phyloP scores from a whole-genome alignment of 2,113 vertebrate species.

The Chaetops frenatus region DNA sequence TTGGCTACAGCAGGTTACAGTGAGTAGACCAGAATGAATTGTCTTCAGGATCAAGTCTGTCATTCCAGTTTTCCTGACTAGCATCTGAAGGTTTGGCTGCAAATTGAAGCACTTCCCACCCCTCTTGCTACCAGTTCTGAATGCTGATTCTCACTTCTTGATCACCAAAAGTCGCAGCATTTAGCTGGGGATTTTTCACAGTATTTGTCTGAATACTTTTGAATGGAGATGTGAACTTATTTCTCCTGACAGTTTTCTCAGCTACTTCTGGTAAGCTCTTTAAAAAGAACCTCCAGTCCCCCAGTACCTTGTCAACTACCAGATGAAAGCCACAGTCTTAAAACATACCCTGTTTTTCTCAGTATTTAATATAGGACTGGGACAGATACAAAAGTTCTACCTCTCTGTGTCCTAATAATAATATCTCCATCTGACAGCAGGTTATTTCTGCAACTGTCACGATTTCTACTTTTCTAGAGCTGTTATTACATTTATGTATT shows the following conservation, averaged over 20 bases:
- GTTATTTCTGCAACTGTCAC: background rate
- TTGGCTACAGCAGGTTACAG: background rate
- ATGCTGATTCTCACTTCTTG: background rate
- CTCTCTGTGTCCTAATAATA: background rate
- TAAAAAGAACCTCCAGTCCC: background rate
- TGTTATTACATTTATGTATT: slow-evolving; percentile 13
- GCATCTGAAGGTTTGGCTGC: background rate
- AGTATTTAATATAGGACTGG: background rate
- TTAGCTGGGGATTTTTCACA: background rate
- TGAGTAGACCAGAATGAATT: background rate
- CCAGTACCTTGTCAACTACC: background rate
- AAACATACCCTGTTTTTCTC: background rate
- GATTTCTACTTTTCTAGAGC: background rate
- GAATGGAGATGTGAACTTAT: background rate
- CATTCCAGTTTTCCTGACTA: background rate
- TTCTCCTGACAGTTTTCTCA: background rate
- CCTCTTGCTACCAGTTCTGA: background rate
- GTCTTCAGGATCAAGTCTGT: background rate
- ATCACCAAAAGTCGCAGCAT: background rate
- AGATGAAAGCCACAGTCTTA: background rate
- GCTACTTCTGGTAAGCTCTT: background rate
- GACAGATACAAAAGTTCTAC: background rate
- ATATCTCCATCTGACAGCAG: background rate
- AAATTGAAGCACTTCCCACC: background rate
- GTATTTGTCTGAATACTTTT: background rate